Evolutionary conservation across 2,797 vertebrate genomes (phyloP), one percentile per base, ranked within the genome.

Genomic region (Coracias cyanogaster): DNA sequence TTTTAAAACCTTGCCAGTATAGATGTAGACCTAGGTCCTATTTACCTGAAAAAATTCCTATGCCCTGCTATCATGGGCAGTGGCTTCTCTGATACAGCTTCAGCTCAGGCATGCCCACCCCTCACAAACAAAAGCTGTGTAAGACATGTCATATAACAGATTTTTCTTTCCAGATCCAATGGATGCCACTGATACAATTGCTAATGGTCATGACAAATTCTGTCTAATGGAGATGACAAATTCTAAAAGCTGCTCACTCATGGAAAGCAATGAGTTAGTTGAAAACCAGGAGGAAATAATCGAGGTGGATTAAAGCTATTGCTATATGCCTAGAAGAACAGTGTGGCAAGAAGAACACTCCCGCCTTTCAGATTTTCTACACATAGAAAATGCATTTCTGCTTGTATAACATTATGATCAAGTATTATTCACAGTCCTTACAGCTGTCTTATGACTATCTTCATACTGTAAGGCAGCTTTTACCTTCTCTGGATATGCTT

Each of bases 311-410:
- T 58, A 79, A 65, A 74, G 45, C 31, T 25, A 52, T 58, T 62
- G 28, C 35, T 73, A 29, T 15, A 16, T 48, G 37, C 24, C 17
- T 25, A 74, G 54, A 74, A 70, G 46, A 69, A 89, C 18, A 55
- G 9, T 7, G 13, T 62, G 20, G 4, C 1, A 3, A 66, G 51
- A 3, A 66, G 51, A 84, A 71, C 0, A 0, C 57, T 94, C 37
- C 39, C 1, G 2, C 41, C 29, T 80, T 65, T 65, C 66, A 57
- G 45, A 7, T 80, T 70, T 88, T 77, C n/a, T 18, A 82, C 70
- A 76, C 25, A 58, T 7, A 88, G 28, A 81, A 76, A 84, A 80
- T 29, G 2, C 37, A 51, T 70, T 80, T 70, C 73, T 87, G 28
- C 35, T 55, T 61, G 25, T 46, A 67, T 29, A 52, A 31, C 37